Evolutionary conservation across 2,113 vertebrate genomes (phyloP).

Genomic region (Probosciger aterrimus): DNA sequence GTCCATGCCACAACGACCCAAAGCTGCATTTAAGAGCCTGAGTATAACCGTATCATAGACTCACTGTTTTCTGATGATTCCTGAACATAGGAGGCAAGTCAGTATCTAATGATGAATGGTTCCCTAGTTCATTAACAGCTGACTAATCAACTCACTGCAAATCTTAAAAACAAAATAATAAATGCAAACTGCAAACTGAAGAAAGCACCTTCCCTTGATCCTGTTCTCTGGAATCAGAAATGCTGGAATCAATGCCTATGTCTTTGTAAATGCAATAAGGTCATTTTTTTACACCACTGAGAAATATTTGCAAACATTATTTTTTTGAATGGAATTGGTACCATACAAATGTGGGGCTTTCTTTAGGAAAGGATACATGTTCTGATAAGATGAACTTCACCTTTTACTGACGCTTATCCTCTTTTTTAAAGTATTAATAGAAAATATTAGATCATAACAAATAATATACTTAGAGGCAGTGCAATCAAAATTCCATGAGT

Average conservation of each 20-base stretch:
- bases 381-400: not conserved
- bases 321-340: not conserved
- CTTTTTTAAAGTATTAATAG: slow-evolving; percentile 42
- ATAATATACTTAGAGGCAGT: not conserved
- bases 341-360: accelerated
- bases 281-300: not conserved
- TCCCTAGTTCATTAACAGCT: not conserved
- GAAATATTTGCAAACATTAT: not conserved
- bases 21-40: not conserved
- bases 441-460: slow-evolving; percentile 20
- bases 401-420: not conserved
- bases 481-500: not conserved
- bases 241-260: too few species aligned
- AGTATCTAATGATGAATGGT: not conserved
- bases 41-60: not conserved
- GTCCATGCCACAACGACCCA: accelerated
- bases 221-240: not conserved
- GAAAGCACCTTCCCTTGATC: not conserved
- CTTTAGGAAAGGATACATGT: not conserved
- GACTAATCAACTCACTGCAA: not conserved
- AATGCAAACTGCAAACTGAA: not conserved
- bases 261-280: not conserved
- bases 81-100: not conserved
- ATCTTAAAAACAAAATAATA: not conserved
- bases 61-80: not conserved